These are phyloP conservation scores for Tethea ocularis DNA, from an alignment of 2,888 invertebrate genomes.

Conservation along the genomic window DNA sequence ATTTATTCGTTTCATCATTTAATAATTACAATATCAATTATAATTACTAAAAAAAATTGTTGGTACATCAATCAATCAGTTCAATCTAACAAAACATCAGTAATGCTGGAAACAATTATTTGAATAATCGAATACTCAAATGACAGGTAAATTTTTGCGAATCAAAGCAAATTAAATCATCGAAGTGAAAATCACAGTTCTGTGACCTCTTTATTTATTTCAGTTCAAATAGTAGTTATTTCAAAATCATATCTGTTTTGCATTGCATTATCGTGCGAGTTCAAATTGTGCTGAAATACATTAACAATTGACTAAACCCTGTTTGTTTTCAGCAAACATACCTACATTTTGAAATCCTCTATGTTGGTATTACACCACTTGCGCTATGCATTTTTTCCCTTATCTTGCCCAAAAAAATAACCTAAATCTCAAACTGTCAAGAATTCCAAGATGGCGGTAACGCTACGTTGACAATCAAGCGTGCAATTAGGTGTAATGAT, in stretches of 20 bases:
- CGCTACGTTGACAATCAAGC: slow-evolving; percentile 31
- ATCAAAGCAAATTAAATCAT: too few relatives aligned
- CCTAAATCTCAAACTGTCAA: slow-evolving; percentile 14
- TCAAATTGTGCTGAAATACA: not conserved
- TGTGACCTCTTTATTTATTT: not conserved
- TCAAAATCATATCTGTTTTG: not conserved
- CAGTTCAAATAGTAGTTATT: not conserved
- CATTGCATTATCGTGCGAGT: not conserved
- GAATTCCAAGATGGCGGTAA: slow-evolving; percentile 25
- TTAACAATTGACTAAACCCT: not conserved
- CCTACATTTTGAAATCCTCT: not conserved
- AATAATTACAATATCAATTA: not conserved
- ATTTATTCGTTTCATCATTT: not conserved
- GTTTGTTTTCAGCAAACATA: slow-evolving; percentile 2
- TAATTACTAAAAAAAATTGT: not conserved
- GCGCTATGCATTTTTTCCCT: not conserved
- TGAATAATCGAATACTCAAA: too few relatives aligned
- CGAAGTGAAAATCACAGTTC: too few relatives aligned
- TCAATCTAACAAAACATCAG: not conserved
- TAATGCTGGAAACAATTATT: too few relatives aligned
- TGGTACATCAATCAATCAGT: not conserved
- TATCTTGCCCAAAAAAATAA: slow-evolving; percentile 10
- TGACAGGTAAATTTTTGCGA: too few relatives aligned
- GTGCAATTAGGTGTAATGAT: slow-evolving; percentile 38
- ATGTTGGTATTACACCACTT: not conserved